phyloP scores from a whole-genome alignment of 2,888 invertebrate genomes.

The Tenthredo scrophulariae region DNA sequence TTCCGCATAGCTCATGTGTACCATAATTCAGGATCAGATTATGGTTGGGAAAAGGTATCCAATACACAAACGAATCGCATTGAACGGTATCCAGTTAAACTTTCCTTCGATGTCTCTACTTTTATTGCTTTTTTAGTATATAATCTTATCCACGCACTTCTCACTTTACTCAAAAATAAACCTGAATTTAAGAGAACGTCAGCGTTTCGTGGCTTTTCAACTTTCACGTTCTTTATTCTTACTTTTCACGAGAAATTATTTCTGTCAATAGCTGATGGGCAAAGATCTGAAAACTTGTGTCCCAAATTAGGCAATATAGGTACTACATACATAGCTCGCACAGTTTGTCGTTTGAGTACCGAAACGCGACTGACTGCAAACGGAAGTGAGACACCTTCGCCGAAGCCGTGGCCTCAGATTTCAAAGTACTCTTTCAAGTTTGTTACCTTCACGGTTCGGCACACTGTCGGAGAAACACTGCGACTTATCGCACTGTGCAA shows the following conservation, averaged over 20 bases:
- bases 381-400: conserved; percentile 19
- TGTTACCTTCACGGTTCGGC: conserved; percentile 24
- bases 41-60: neutral
- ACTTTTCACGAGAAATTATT: neutral
- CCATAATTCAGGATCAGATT: conserved; percentile 65
- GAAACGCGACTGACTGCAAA: conserved; percentile 39
- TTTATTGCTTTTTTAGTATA: neutral
- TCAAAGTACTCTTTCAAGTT: conserved; percentile 39
- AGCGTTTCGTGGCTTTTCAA: neutral
- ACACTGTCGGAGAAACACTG: conserved; percentile 21
- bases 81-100: neutral
- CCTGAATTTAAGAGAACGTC: neutral
- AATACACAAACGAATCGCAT: neutral
- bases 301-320: neutral
- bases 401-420: conserved; percentile 32
- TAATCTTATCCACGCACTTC: neutral
- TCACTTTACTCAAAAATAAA: neutral
- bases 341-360: conserved; percentile 3
- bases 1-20: conserved; percentile 77
- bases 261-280: neutral
- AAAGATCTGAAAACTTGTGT: neutral
- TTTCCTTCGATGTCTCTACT: neutral
- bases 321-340: neutral
- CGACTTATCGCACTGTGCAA: conserved; percentile 21
- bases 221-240: neutral